Conservation (phyloP, 2,888 invertebrate species). For the Lutraria lutraria region DNA sequence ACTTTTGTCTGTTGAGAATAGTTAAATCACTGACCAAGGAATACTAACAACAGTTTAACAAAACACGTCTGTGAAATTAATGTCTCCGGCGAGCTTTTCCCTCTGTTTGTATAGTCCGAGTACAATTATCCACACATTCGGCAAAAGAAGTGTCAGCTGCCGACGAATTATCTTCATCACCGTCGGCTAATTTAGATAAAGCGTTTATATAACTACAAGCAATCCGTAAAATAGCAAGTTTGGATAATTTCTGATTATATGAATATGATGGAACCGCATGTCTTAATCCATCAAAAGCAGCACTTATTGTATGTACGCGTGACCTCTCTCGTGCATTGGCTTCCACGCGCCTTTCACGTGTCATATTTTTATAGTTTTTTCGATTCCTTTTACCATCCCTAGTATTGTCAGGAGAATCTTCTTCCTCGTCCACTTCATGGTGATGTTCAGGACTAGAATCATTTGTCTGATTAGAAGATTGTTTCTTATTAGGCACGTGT, state of each 20-base stretch:
- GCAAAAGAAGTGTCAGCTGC: slow-evolving; percentile 89
- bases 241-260: slow-evolving; percentile 96
- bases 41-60: not conserved
- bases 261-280: slow-evolving; percentile 95
- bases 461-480: slow-evolving; percentile 8
- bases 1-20: not conserved
- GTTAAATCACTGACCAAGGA: not conserved
- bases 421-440: slow-evolving; percentile 47
- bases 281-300: slow-evolving; percentile 96
- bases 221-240: slow-evolving; percentile 95
- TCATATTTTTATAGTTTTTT: slow-evolving; percentile 97
- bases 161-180: slow-evolving; percentile 90
- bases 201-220: slow-evolving; percentile 97
- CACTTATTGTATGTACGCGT: slow-evolving; percentile 97
- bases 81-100: slow-evolving; percentile 92
- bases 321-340: slow-evolving; percentile 97
- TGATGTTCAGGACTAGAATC: slow-evolving; percentile 22
- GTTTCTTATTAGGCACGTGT: slow-evolving; percentile 41
- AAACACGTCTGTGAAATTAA: slow-evolving; percentile 55
- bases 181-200: slow-evolving; percentile 92
- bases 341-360: slow-evolving; percentile 95
- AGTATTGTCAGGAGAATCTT: slow-evolving; percentile 52
- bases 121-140: slow-evolving; percentile 94
- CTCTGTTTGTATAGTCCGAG: slow-evolving; percentile 96
- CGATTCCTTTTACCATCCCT: slow-evolving; percentile 75